Base-by-base conservation (phyloP, 2,888 invertebrate genomes). In the Syritta pipiens region DNA sequence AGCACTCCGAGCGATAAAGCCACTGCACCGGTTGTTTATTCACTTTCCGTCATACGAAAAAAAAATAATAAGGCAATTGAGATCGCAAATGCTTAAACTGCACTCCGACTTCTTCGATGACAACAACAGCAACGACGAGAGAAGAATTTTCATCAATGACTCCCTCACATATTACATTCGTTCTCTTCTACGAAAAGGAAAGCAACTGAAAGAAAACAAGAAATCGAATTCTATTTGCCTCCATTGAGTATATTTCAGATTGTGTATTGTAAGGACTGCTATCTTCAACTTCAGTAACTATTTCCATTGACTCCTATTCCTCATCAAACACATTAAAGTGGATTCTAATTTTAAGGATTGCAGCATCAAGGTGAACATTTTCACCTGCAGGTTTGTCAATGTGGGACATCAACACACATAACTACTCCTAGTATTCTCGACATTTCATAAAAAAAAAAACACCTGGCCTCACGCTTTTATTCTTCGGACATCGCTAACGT, bases 241-340 rank as follows among this genome's bases (percentile, higher is more conserved):
- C n/a, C n/a, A n/a, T n/a, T n/a, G n/a, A n/a, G n/a, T n/a, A n/a
- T n/a, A n/a, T n/a, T n/a, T n/a, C n/a, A n/a, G n/a, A n/a, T 40
- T 40, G 40, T 14, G 17, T 40, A 17, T 40, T 40, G 17, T 14
- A 10, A 5, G 40, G 4, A 40, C 10, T 10, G 40, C 4, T 40
- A 40, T 14, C 19, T 40, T 40, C 19, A 14, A 14, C 40, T 40
- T n/a, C n/a, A 5, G 40, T 40, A 5, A 26, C 7, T 26, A 4
- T 26, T 26, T 26, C 26, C 26, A 26, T 26, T 26, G 26, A 5
- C 26, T 26, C 26, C 26, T 5, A 17, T 40, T 40, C 40, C 14
- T 49, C 49, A 49, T 49, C 49, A 32, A 28, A 19, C 9, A 49
- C 51, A 19, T 51, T 35, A 30, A 22, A 51, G 35, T 35, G 35